Percentiles rank a stretch among this genome's conserved stretches.
These are phyloP conservation scores for Tromatobia lineatoria DNA, from an alignment of 2,888 invertebrate genomes.

Conservation along the genomic window DNA sequence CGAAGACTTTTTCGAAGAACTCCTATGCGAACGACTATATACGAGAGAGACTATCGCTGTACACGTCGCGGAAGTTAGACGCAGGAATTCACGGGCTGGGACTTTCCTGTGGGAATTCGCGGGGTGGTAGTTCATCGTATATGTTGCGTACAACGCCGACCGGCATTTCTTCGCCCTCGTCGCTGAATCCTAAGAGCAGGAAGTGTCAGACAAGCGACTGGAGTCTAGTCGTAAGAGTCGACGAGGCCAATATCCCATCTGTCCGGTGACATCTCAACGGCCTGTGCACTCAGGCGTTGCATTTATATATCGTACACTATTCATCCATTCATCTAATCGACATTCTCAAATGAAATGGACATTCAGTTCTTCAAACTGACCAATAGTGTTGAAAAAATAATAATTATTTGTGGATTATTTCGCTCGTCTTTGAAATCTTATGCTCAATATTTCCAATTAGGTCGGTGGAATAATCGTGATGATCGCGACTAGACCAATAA, in stretches of 20 bases:
- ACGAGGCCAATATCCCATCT: conserved; percentile 82
- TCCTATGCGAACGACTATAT: not conserved
- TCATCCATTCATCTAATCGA: not conserved
- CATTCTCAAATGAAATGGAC: not conserved
- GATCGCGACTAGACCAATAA: no score
- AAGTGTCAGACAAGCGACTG: conserved; percentile 75
- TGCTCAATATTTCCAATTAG: no score
- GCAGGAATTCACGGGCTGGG: conserved; percentile 55
- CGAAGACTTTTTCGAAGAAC: conserved; percentile 3
- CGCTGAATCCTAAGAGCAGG: conserved; percentile 70
- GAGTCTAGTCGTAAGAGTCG: conserved; percentile 49
- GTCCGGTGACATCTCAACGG: conserved; percentile 80
- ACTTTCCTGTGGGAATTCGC: conserved; percentile 60
- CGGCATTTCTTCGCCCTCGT: conserved; percentile 41
- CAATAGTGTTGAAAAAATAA: not conserved
- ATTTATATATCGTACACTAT: conserved; percentile 29
- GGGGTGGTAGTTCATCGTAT: conserved; percentile 22
- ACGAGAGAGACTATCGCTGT: conserved; percentile 16
- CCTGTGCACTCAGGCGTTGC: conserved; percentile 78
- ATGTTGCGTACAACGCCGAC: conserved; percentile 20
- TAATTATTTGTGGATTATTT: not conserved
- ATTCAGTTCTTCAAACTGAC: not conserved
- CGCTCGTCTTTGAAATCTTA: no score
- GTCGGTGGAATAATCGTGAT: no score
- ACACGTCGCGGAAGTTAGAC: conserved; percentile 54